These are phyloP conservation scores for Acheta domesticus DNA, from an alignment of 2,888 invertebrate genomes.

Conservation along the genomic window DNA sequence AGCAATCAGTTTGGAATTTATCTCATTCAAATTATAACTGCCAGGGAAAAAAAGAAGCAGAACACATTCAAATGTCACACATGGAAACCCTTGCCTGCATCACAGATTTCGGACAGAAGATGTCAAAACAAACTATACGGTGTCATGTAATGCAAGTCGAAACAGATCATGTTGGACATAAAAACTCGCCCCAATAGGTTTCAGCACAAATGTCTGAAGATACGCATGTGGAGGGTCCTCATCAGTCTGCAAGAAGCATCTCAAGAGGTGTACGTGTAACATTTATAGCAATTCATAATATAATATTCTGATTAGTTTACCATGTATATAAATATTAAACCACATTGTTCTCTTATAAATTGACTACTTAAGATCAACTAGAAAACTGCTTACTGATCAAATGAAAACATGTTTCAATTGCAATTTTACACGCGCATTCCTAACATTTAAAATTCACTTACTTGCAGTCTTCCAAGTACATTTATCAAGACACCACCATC, in stretches of 20 bases:
- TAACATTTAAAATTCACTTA: conserved; percentile 44
- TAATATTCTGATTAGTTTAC: background rate
- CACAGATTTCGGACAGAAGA: conserved; percentile 25
- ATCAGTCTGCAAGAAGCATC: conserved; percentile 71
- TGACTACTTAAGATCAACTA: too few relatives aligned
- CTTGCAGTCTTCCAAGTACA: conserved; percentile 95
- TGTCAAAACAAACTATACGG: conserved; percentile 46
- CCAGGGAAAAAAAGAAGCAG: too few relatives aligned
- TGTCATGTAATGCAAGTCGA: conserved; percentile 86
- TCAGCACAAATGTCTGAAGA: conserved; percentile 89
- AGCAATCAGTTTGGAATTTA: too few relatives aligned
- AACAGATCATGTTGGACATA: conserved; percentile 95
- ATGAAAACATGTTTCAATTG: too few relatives aligned
- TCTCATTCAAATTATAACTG: too few relatives aligned
- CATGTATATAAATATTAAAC: conserved; percentile 12
- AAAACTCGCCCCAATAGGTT: conserved; percentile 82
- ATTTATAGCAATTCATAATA: background rate
- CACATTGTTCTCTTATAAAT: background rate
- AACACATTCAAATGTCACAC: too few relatives aligned
- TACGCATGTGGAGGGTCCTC: conserved; percentile 93
- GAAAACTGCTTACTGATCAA: too few relatives aligned
- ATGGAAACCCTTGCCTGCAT: conserved; percentile 30
- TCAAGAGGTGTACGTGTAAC: conserved; percentile 10
- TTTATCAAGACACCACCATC: conserved; percentile 95
- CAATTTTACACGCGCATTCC: too few relatives aligned